phyloP scores from a whole-genome alignment of 2,888 invertebrate species.

The Dolomedes plantarius region DNA sequence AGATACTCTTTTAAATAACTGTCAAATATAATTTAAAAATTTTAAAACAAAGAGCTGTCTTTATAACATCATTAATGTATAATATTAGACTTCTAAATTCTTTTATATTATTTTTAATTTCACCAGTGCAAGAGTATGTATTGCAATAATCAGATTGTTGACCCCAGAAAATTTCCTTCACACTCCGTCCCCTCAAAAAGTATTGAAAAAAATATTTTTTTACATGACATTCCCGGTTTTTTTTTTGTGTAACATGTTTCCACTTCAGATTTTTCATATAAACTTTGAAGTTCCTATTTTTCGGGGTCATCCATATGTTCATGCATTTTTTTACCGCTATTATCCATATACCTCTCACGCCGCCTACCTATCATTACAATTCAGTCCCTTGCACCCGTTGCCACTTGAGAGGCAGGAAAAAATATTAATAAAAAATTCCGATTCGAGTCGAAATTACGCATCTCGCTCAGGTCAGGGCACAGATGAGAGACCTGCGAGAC shows the following conservation, averaged over 20 bases:
- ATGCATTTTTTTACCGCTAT: neutral
- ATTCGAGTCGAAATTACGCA: slow-evolving; percentile 7
- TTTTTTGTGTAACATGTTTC: neutral
- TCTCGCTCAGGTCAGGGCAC: slow-evolving; percentile 8
- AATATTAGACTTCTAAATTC: no score
- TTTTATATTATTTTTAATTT: no score
- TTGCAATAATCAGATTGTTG: neutral
- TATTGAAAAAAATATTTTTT: neutral
- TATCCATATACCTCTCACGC: neutral
- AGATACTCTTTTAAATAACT: no score
- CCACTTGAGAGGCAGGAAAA: neutral
- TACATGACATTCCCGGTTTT: neutral
- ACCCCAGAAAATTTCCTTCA: neutral
- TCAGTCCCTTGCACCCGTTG: neutral
- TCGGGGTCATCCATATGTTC: slow-evolving; percentile 10
- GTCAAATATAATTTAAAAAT: no score
- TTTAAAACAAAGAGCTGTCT: no score
- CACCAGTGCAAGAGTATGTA: no score
- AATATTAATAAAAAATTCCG: neutral
- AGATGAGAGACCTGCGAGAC: neutral
- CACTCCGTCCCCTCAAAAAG: neutral
- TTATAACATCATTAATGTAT: no score
- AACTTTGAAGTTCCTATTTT: neutral
- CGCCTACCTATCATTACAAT: neutral
- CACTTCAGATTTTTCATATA: slow-evolving; percentile 7